Conservation (phyloP, 37 sponge, comb jelly and placozoan genomes). For the Beroe ovata region DNA sequence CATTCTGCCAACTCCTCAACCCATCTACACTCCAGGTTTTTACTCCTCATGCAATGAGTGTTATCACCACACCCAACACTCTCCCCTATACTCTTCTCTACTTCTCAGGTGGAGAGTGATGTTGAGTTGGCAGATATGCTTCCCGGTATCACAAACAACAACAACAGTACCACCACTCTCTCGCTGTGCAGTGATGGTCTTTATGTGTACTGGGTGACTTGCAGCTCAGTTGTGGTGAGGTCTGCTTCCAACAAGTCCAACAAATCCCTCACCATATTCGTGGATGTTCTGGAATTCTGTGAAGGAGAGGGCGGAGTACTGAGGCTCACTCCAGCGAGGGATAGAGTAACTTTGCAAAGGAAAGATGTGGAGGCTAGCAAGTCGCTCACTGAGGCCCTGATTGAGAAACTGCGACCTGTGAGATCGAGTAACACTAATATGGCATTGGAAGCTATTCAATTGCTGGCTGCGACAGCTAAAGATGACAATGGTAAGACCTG, state of each 20-base stretch:
- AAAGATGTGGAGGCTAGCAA: slow-evolving; percentile 60
- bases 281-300: slow-evolving; percentile 37
- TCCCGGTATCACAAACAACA: slow-evolving; percentile 28
- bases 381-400: slow-evolving; percentile 49
- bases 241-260: slow-evolving; percentile 46
- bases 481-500: slow-evolving; percentile 65
- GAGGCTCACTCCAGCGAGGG: background rate
- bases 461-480: slow-evolving; percentile 38
- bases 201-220: slow-evolving; percentile 74
- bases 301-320: background rate
- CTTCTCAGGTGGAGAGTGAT: slow-evolving; percentile 18
- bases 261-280: slow-evolving; percentile 61
- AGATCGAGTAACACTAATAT: slow-evolving; percentile 47
- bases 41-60: too few species aligned
- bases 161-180: slow-evolving; percentile 69
- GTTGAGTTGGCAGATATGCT: background rate
- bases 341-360: slow-evolving; percentile 33
- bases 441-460: slow-evolving; percentile 47
- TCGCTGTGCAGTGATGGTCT: slow-evolving; percentile 77
- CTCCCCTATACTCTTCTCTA: too few species aligned
- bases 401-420: slow-evolving; percentile 49
- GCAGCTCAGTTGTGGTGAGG: slow-evolving; percentile 33
- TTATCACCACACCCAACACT: too few species aligned
- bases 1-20: slow-evolving; percentile 57
- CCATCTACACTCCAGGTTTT: slow-evolving; percentile 29